Percentiles rank a stretch among this genome's conserved stretches.
These are phyloP conservation scores for Ornithoptera priamus DNA, from an alignment of 2,888 invertebrate species.

Conservation along the genomic window DNA sequence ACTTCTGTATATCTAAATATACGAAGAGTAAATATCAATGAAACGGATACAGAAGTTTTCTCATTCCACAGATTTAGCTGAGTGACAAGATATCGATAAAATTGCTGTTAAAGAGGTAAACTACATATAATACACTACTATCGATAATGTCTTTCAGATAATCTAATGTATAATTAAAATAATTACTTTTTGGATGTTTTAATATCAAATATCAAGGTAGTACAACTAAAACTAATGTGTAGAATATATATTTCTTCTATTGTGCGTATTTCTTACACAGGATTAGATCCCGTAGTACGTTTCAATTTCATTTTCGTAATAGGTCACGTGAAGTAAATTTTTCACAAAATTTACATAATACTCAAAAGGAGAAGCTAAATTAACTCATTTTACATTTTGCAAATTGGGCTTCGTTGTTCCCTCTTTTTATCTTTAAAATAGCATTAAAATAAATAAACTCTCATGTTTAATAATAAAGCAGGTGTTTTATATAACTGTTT, in stretches of 20 bases:
- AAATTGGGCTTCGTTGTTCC: conserved; percentile 18
- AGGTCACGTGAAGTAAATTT: conserved; percentile 23
- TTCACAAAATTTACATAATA: conserved; percentile 26
- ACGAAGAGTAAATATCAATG: no score
- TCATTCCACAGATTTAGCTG: no score
- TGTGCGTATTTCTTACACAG: neutral
- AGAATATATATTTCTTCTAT: neutral
- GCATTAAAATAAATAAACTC: conserved; percentile 4
- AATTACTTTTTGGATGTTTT: no score
- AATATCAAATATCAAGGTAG: no score
- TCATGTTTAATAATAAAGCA: neutral
- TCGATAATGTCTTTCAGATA: no score
- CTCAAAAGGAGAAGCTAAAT: conserved; percentile 21
- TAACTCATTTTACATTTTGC: conserved; percentile 20
- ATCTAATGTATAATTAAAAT: no score
- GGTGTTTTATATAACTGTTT: neutral
- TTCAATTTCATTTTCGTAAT: conserved; percentile 19
- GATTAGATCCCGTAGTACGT: neutral
- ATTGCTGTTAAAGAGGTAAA: no score
- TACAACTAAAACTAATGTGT: no score
- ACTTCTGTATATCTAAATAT: no score
- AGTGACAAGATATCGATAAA: no score
- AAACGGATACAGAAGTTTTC: no score
- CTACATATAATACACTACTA: no score
- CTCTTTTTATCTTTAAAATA: conserved; percentile 17